Evolutionary conservation across 2,113 vertebrate genomes (phyloP).

Genomic region (Lutjanus erythropterus): DNA sequence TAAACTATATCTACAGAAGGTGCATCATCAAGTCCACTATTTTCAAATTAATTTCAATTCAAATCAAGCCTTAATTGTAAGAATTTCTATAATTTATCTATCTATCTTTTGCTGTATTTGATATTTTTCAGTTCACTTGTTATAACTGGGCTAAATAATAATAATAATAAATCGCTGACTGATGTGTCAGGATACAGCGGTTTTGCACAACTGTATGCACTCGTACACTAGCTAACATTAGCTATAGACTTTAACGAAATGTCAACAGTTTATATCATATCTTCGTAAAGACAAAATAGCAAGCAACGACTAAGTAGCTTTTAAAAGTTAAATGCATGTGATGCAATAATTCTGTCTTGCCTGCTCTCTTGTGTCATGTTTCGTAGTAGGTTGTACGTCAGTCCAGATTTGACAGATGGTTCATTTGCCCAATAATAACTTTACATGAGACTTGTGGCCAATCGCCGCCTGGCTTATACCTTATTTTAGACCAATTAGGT

Average conservation of each 20-base stretch:
- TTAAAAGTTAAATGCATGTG: conserved; percentile 68
- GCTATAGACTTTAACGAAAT: neutral
- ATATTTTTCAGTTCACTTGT: neutral
- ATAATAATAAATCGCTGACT: neutral
- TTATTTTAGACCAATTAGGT: conserved; percentile 55
- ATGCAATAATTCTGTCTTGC: neutral
- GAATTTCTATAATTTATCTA: neutral
- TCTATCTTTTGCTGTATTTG: neutral
- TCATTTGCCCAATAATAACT: conserved; percentile 50
- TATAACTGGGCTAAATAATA: neutral
- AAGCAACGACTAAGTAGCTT: neutral
- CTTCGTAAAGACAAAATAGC: too few relatives aligned
- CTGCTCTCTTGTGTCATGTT: neutral
- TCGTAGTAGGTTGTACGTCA: neutral
- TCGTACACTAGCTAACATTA: neutral
- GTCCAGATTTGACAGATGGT: conserved; percentile 36
- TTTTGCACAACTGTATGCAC: neutral
- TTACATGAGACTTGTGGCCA: neutral
- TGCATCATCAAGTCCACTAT: too few relatives aligned
- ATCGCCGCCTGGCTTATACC: neutral
- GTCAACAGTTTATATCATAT: too few relatives aligned
- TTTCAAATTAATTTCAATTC: neutral
- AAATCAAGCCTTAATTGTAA: neutral
- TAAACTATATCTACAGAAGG: too few relatives aligned
- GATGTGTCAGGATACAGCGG: neutral